Evolutionary conservation across 2,113 vertebrate genomes (phyloP), one percentile per base, ranked within the genome.

Genomic region (Lipophrys pholis): DNA sequence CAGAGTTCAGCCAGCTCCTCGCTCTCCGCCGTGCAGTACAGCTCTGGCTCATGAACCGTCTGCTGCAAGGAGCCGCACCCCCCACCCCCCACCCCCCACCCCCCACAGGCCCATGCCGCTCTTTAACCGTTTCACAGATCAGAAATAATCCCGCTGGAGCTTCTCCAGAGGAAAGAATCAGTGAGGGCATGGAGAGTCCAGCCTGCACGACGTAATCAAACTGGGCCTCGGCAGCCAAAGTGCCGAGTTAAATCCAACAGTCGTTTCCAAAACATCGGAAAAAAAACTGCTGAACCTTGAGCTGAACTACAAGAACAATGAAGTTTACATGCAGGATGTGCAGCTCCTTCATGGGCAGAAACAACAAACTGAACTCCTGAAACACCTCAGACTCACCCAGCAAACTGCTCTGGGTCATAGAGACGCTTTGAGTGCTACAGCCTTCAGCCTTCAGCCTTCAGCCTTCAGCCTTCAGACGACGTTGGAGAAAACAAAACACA

Each of bases 151-250:
- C 84, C 85, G 50, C 63, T 89, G 89, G 86, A 85, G 86, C 72
- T 69, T 78, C 83, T 91, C 89, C 85, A 90, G 86, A 87, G 88
- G 90, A 90, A 89, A 70, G 70, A 82, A 67, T 93, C 89, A 93
- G 81, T 7, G 73, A 83, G 80, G 85, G 80, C 84, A 87, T 39
- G 35, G 46, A 90, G 77, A 89, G 90, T 85, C 85, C 91, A 90
- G 75, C 62, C 70, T 86, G 78, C 15, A 43, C 73, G 8, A 72
- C 11, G 73, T 54, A 86, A 84, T 83, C 82, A 82, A 87, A 82
- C 51, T 41, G n/a, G 60, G 82, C 78, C 71, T 80, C 11, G 40
- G 59, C 69, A 38, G 79, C 70, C 69, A 67, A 67, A 16, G 9
- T 58, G 70, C 69, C 82, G 84, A 78, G 69, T 69, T 57, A 61